Percentiles rank a stretch among this genome's conserved stretches.
Evolutionary conservation across 1,140 invertebrate genomes (phyloP).

Genomic region (Coelopa frigida): DNA sequence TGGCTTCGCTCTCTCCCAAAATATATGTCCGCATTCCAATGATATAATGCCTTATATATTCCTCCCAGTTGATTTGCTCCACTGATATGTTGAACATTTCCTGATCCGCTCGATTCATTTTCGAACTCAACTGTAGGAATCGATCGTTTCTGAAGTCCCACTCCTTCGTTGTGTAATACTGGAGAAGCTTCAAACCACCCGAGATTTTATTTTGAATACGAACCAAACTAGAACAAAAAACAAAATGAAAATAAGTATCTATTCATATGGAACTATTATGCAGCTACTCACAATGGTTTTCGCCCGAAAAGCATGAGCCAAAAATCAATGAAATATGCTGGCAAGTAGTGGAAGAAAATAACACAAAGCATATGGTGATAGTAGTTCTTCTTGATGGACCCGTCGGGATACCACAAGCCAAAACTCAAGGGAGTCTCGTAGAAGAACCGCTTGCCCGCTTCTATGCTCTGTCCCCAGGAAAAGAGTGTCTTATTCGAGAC

Average conservation of each 20-base stretch:
- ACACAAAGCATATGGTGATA: conserved; percentile 59
- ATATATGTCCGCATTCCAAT: conserved; percentile 64
- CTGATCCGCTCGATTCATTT: conserved; percentile 54
- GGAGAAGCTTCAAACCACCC: conserved; percentile 57
- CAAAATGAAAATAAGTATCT: neutral
- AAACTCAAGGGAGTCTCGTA: conserved; percentile 58
- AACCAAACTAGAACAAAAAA: conserved; percentile 52
- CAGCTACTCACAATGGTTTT: conserved; percentile 66
- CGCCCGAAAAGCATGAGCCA: conserved; percentile 59
- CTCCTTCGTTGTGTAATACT: conserved; percentile 79
- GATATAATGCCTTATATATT: conserved; percentile 64
- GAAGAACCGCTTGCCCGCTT: conserved; percentile 56
- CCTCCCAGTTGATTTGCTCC: conserved; percentile 55
- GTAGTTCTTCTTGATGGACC: conserved; percentile 62
- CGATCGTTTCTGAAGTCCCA: conserved; percentile 76
- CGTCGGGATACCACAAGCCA: conserved; percentile 73
- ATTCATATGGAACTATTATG: neutral
- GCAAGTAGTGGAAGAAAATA: conserved; percentile 70
- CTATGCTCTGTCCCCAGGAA: conserved; percentile 72
- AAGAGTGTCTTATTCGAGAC: conserved; percentile 54
- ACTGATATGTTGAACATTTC: conserved; percentile 55
- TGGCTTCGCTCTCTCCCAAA: conserved; percentile 69
- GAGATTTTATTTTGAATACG: conserved; percentile 58
- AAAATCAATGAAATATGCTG: conserved; percentile 72
- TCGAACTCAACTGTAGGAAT: conserved; percentile 53